phyloP scores from a whole-genome alignment of 2,797 vertebrate species.

The Cetoscarus ocellatus region DNA sequence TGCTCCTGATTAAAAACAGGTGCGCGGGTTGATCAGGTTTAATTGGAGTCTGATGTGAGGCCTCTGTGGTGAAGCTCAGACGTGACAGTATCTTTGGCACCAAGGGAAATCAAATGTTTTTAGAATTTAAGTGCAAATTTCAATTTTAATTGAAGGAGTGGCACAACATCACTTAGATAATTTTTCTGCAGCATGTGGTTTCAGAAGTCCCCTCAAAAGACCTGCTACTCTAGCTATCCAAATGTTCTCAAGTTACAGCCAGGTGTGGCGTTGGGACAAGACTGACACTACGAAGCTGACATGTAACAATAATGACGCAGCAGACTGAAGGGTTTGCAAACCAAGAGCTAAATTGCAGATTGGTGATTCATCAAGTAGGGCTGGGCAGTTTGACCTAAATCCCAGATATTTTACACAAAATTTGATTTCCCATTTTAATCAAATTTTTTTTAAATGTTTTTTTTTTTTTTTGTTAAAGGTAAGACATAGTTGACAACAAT shows the following conservation, averaged over 20 bases:
- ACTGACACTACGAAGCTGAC: conserved; percentile 9
- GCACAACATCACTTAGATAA: neutral
- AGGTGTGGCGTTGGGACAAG: conserved; percentile 26
- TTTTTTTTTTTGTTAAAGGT: too few relatives aligned
- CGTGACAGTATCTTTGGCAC: too few relatives aligned
- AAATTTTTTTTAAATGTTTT: too few relatives aligned
- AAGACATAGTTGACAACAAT: too few relatives aligned
- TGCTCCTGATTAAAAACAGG: conserved; percentile 49
- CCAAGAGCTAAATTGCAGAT: too few relatives aligned
- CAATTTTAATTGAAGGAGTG: neutral
- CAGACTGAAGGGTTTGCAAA: too few relatives aligned
- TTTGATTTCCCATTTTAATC: too few relatives aligned
- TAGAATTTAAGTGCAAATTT: too few relatives aligned
- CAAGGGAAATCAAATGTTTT: too few relatives aligned
- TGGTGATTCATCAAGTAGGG: too few relatives aligned
- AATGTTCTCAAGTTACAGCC: conserved; percentile 45
- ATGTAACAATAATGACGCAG: neutral
- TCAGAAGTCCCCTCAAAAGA: neutral
- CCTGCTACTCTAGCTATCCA: neutral
- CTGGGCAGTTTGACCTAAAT: too few relatives aligned
- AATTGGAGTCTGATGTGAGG: conserved; percentile 25
- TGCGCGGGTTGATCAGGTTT: conserved; percentile 52
- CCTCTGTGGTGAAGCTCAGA: neutral
- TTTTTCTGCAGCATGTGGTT: neutral
- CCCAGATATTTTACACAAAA: too few relatives aligned